Percentiles rank a stretch among this genome's conserved stretches.
Evolutionary conservation across 2,797 vertebrate species (phyloP).

Genomic region (Odontamblyopus lacepedii): DNA sequence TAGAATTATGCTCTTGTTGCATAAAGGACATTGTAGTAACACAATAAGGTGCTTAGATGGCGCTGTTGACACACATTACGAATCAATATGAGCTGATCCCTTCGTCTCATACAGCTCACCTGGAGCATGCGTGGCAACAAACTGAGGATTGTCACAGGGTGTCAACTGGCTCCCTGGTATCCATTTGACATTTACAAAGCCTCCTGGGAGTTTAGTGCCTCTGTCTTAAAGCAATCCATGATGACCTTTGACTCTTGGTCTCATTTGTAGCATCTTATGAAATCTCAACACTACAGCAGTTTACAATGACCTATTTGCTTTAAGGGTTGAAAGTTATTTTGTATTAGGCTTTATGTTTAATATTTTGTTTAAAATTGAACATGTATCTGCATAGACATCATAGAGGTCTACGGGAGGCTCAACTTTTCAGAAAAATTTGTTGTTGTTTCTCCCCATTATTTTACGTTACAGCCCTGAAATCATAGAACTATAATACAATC

Average conservation of each 20-base stretch:
- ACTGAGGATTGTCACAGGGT: slow-evolving; percentile 32
- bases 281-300: background rate
- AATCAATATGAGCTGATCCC: slow-evolving; percentile 51
- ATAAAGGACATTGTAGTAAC: slow-evolving; percentile 15
- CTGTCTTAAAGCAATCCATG: slow-evolving; percentile 44
- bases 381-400: too few species aligned
- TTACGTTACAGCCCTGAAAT: too few species aligned
- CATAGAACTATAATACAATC: too few species aligned
- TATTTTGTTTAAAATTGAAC: too few species aligned
- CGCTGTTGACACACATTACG: slow-evolving; percentile 59
- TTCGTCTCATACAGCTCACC: slow-evolving; percentile 1
- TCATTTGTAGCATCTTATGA: slow-evolving; percentile 26
- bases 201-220: slow-evolving; percentile 22
- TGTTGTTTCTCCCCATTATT: too few species aligned
- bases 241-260: slow-evolving; percentile 51
- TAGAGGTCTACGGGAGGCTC: too few species aligned
- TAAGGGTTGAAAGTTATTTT: background rate
- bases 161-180: slow-evolving; percentile 25
- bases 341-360: too few species aligned
- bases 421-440: too few species aligned
- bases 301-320: background rate
- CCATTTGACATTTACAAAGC: slow-evolving; percentile 53
- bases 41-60: slow-evolving; percentile 28
- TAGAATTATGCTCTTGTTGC: background rate
- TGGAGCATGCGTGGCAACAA: slow-evolving; percentile 17